Conservation (phyloP, 2,888 invertebrate genomes). For the Clepsis dumicolana region DNA sequence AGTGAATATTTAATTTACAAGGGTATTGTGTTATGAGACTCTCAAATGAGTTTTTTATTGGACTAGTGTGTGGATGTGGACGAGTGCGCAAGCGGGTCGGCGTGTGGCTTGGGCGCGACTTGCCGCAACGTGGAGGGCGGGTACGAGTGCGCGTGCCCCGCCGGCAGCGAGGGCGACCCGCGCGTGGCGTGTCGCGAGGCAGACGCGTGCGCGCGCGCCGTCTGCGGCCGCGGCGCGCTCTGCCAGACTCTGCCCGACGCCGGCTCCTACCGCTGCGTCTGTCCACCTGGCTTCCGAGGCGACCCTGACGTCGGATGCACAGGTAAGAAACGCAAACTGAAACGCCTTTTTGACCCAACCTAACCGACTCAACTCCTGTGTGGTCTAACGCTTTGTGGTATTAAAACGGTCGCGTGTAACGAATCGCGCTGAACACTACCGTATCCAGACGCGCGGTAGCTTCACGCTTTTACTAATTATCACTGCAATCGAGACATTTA, state of each 20-base stretch:
- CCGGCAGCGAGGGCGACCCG: slow-evolving; percentile 93
- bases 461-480: slow-evolving; percentile 81
- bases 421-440: slow-evolving; percentile 79
- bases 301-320: slow-evolving; percentile 91
- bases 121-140: slow-evolving; percentile 93
- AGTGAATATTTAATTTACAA: no score
- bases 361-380: slow-evolving; percentile 63
- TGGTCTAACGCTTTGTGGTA: slow-evolving; percentile 78
- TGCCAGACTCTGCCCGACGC: slow-evolving; percentile 93
- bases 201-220: slow-evolving; percentile 91
- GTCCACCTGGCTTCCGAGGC: slow-evolving; percentile 93
- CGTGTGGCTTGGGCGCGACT: slow-evolving; percentile 92
- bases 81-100: slow-evolving; percentile 90
- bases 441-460: slow-evolving; percentile 72
- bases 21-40: not conserved
- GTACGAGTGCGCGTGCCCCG: slow-evolving; percentile 93
- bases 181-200: slow-evolving; percentile 90
- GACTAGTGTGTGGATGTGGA: slow-evolving; percentile 92
- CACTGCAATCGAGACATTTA: slow-evolving; percentile 52
- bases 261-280: slow-evolving; percentile 92
- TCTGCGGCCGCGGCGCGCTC: slow-evolving; percentile 92
- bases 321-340: slow-evolving; percentile 89
- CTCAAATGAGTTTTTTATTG: slow-evolving; percentile 41
- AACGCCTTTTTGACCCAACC: slow-evolving; percentile 51
- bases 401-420: slow-evolving; percentile 65